Evolutionary conservation across 2,888 invertebrate genomes (phyloP), one percentile per base, ranked within the genome.

Genomic region (Agrochola macilenta): DNA sequence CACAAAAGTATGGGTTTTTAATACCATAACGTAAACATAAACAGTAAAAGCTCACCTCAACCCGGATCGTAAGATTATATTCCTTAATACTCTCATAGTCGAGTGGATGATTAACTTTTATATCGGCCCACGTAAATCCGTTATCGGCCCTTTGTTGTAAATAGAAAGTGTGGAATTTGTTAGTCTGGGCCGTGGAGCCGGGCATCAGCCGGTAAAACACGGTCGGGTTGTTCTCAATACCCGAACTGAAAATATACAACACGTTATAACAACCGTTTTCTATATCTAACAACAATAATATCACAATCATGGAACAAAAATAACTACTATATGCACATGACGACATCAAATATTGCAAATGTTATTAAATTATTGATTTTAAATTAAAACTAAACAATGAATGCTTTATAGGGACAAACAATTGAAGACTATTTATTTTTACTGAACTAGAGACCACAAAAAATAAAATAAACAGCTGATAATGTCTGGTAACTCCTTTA

Each of bases 201-300:
- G 99, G 99, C 98, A 99, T 99, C 93, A 99, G 97, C 83, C 98
- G 98, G 97, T 99, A 99, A 97, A 99, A 99, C 90, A 99, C 99
- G 90, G 99, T 99, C 79, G 99, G 99, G 96, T 99, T 99, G 96
- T 99, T 99, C 95, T 99, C 99, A 95, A 99, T 99, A 89, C 99
- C 99, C 94, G 99, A 99, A 97, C 99, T 99, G 97, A 95, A 96
- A 96, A 93, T 82, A 92, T 79, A 90, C 91, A 89, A 89, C 57
- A 89, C 83, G 86, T 89, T 94, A 90, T 87, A 93, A 87, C 79
- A 89, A 79, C 78, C 82, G 72, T 81, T 83, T 80, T 76, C 71
- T 83, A 60, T 66, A n/a, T 35, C 72, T 26, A 79, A 75, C 69
- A 79, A 81, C 77, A 80, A 78, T 69, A 65, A 81, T 81, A 83